Evolutionary conservation across 2,113 vertebrate genomes (phyloP).

Genomic region (Vidua chalybeata): DNA sequence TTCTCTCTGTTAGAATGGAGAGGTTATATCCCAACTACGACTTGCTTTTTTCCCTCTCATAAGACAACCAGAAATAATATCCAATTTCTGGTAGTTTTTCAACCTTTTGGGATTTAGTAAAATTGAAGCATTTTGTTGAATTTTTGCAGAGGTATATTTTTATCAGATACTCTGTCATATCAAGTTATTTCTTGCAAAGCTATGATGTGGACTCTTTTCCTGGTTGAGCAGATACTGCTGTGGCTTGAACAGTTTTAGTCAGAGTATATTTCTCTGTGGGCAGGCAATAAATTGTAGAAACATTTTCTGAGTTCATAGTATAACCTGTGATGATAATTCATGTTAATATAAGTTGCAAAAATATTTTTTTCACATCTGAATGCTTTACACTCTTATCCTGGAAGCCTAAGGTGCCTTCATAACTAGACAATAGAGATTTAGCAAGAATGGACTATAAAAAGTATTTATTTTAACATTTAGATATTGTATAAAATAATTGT

Average conservation of each 20-base stretch:
- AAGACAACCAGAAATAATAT: neutral
- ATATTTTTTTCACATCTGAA: neutral
- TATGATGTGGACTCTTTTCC: neutral
- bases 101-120: neutral
- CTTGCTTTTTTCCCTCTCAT: neutral
- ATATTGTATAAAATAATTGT: neutral
- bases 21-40: neutral
- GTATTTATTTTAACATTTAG: neutral
- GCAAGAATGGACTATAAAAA: neutral
- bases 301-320: neutral
- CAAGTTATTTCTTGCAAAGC: neutral
- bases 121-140: neutral
- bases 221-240: neutral
- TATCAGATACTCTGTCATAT: neutral
- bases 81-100: neutral
- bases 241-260: constrained; percentile 2
- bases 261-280: neutral
- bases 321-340: neutral
- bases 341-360: neutral
- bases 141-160: neutral
- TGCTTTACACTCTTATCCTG: neutral
- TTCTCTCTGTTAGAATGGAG: neutral
- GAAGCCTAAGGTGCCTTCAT: neutral
- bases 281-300: neutral
- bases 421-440: neutral